Base-by-base conservation (phyloP, 2,888 invertebrate genomes). In the Hemaris fuciformis region DNA sequence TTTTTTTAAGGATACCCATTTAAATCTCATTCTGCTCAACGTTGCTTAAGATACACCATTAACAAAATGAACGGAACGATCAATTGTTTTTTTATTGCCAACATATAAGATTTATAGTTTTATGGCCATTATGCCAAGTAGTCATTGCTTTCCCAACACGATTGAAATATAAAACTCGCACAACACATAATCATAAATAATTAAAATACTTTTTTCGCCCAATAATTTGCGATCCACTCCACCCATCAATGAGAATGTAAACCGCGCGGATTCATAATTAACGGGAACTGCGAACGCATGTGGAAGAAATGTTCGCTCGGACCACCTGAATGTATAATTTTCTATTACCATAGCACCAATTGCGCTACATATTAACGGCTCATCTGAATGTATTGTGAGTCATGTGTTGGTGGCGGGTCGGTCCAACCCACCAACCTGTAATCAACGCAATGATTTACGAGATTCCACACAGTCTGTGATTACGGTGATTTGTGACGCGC, bases 391-490 rank as follows among this genome's bases (percentile, higher is more conserved):
- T 48, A 15, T 53, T 53, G 27, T 31, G 53, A 18, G 53, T 53
- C 45, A 45, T 45, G 15, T 42, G 46, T 23, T 25, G 46, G n/a
- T 31, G 83, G 77, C 75, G 78, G 66, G 76, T 71, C 72, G 74
- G 75, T 84, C 78, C 78, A 79, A 80, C 82, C 79, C 79, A 79
- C 77, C 75, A 88, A 80, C 84, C 80, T 80, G 79, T 85, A 88
- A 91, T 91, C 88, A 87, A 66, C 73, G 65, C 71, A 71, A 75
- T 80, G 89, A 90, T 90, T 89, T 87, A 91, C 80, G 84, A 85
- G 81, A 84, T 83, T 76, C 75, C 81, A 73, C 72, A 77, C 80
- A 66, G 71, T 77, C 74, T 80, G 80, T 88, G 82, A 90, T 90
- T 87, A 88, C 80, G 84, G 87, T 87, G 73, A 89, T 89, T 84